Evolutionary conservation across 2,797 vertebrate genomes (phyloP).

Genomic region (Psittacula echo): DNA sequence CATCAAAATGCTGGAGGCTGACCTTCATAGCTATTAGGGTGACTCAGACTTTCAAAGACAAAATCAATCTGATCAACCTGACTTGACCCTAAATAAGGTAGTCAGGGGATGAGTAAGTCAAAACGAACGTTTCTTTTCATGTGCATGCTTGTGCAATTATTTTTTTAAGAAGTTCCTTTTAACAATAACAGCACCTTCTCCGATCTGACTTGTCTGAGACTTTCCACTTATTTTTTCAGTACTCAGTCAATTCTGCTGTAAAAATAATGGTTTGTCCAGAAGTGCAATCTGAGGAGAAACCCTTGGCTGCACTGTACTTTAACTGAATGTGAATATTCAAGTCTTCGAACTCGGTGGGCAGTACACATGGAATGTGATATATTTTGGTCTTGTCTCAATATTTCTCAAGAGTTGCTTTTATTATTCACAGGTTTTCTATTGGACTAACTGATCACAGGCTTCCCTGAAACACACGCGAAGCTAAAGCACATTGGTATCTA

Average conservation of each 20-base stretch:
- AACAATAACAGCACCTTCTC: background rate
- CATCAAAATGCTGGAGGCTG: background rate
- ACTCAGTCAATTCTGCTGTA: background rate
- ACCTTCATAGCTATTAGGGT: background rate
- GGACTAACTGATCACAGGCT: background rate
- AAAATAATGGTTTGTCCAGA: conserved; percentile 7
- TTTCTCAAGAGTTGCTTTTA: background rate
- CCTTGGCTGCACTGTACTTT: background rate
- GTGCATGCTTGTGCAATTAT: conserved; percentile 37
- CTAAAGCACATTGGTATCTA: background rate
- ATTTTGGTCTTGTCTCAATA: background rate
- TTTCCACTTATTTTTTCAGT: conserved; percentile 8
- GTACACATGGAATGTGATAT: background rate
- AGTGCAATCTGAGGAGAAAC: background rate
- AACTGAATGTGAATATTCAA: background rate
- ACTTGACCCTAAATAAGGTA: conserved; percentile 42
- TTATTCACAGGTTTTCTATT: background rate
- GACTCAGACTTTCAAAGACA: conserved; percentile 60
- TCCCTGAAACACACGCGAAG: background rate
- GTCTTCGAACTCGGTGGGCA: background rate
- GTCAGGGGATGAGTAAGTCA: conserved; percentile 57
- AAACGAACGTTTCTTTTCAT: conserved; percentile 50
- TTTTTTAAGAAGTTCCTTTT: conserved; percentile 31
- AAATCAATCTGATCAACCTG: conserved; percentile 24
- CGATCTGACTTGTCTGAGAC: background rate